These are phyloP conservation scores for Elegia similella DNA, from an alignment of 2,888 invertebrate genomes.

Conservation along the genomic window DNA sequence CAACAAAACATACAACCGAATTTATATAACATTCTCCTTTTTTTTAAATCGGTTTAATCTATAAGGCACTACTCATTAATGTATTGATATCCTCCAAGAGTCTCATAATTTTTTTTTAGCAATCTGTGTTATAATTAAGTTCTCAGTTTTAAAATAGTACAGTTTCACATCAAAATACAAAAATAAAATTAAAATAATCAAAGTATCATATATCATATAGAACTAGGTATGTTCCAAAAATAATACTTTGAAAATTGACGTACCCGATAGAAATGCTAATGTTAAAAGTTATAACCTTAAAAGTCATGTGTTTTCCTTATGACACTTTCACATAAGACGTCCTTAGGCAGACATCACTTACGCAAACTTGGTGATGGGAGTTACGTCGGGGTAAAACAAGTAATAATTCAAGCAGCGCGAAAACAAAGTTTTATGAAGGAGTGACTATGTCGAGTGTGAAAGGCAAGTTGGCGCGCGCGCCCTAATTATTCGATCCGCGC, in stretches of 20 bases:
- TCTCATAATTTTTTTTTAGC: too few relatives aligned
- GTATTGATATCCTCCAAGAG: too few relatives aligned
- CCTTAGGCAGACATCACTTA: conserved; percentile 35
- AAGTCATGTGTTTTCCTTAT: neutral
- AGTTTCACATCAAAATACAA: too few relatives aligned
- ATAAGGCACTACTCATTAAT: too few relatives aligned
- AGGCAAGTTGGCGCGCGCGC: conserved; percentile 55
- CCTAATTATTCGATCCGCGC: conserved; percentile 67
- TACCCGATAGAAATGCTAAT: neutral
- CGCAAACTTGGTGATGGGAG: conserved; percentile 53
- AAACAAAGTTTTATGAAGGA: conserved; percentile 58
- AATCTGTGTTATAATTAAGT: too few relatives aligned
- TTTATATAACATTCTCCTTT: too few relatives aligned
- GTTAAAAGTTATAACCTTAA: neutral
- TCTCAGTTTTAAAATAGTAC: too few relatives aligned
- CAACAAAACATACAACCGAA: too few relatives aligned
- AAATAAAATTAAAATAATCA: too few relatives aligned
- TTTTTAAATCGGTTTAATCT: too few relatives aligned
- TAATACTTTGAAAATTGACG: neutral
- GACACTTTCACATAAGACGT: neutral
- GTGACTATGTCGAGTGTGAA: conserved; percentile 54
- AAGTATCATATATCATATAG: too few relatives aligned
- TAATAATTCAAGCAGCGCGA: conserved; percentile 59
- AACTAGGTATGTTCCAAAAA: too few relatives aligned
- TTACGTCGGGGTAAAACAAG: conserved; percentile 64